phyloP scores from a whole-genome alignment of 2,113 vertebrate species.

The Falcunculus frontatus region DNA sequence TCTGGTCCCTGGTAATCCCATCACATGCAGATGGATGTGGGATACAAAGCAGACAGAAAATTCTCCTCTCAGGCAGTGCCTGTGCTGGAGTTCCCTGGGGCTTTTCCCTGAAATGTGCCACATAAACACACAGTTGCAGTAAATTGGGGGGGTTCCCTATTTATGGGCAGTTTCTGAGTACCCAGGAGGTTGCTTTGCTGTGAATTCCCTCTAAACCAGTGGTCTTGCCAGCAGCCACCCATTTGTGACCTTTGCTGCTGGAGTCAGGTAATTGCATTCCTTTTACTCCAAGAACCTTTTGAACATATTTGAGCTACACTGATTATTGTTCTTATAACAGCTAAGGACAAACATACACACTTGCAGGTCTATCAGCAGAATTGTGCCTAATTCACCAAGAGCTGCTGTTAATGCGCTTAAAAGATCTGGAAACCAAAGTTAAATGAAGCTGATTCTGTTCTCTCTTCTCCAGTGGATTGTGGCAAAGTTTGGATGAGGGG shows the following conservation, averaged over 20 bases:
- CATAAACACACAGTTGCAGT: background rate
- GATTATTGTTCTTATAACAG: background rate
- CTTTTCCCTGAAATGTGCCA: background rate
- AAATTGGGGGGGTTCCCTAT: rapidly evolving
- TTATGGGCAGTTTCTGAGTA: background rate
- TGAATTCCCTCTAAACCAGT: background rate
- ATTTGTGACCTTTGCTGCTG: background rate
- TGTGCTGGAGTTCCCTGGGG: background rate
- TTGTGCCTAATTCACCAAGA: background rate
- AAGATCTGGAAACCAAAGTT: background rate
- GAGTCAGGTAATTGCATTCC: background rate
- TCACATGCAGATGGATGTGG: background rate
- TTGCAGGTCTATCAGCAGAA: background rate
- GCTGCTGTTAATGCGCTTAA: background rate
- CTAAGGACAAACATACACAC: background rate
- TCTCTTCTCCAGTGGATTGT: background rate
- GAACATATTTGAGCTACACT: background rate
- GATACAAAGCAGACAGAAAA: background rate
- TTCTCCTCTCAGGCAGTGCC: background rate
- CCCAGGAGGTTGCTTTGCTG: background rate
- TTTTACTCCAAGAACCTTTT: background rate
- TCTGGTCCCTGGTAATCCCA: background rate
- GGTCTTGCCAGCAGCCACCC: background rate
- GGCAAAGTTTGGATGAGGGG: background rate
- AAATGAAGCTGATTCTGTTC: background rate